Percentiles rank a stretch among this genome's conserved stretches.
Evolutionary conservation across 2,797 vertebrate genomes (phyloP).

Genomic region (Tokudaia tokunoshimensis): DNA sequence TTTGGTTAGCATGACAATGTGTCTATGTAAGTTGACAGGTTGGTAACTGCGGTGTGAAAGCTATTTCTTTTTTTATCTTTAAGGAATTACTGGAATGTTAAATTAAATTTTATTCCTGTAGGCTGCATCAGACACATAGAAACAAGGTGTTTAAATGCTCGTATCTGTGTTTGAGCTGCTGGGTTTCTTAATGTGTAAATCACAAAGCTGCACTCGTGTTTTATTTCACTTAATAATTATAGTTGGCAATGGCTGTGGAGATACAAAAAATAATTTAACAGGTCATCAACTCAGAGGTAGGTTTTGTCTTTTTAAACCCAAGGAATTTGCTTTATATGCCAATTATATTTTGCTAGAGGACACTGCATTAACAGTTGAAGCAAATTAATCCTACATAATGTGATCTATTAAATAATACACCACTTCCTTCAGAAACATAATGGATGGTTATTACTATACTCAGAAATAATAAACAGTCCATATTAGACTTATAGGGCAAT

Average conservation of each 20-base stretch:
- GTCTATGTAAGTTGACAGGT: slow-evolving; percentile 68
- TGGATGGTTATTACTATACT: slow-evolving; percentile 22
- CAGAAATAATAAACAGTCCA: slow-evolving; percentile 10
- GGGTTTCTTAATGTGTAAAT: slow-evolving; percentile 57
- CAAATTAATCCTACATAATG: slow-evolving; percentile 53
- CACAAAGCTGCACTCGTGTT: slow-evolving; percentile 19
- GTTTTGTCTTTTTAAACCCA: slow-evolving; percentile 74
- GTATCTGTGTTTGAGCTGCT: slow-evolving; percentile 22
- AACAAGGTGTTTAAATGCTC: slow-evolving; percentile 45
- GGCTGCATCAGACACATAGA: slow-evolving; percentile 59
- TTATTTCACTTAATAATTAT: slow-evolving; percentile 73
- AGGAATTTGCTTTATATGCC: slow-evolving; percentile 39
- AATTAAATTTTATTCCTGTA: slow-evolving; percentile 81
- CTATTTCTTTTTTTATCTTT: slow-evolving; percentile 79
- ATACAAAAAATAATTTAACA: slow-evolving; percentile 78
- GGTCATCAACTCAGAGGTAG: slow-evolving; percentile 46
- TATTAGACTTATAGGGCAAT: background rate
- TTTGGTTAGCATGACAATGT: slow-evolving; percentile 69
- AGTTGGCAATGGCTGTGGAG: slow-evolving; percentile 68
- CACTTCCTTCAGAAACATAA: slow-evolving; percentile 57
- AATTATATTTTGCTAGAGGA: slow-evolving; percentile 43
- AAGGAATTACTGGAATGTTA: slow-evolving; percentile 79
- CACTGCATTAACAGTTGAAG: slow-evolving; percentile 52
- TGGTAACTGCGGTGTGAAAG: slow-evolving; percentile 70
- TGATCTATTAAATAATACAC: slow-evolving; percentile 20